Evolutionary conservation across 2,888 invertebrate genomes (phyloP).

Genomic region (Resseliella maxima): DNA sequence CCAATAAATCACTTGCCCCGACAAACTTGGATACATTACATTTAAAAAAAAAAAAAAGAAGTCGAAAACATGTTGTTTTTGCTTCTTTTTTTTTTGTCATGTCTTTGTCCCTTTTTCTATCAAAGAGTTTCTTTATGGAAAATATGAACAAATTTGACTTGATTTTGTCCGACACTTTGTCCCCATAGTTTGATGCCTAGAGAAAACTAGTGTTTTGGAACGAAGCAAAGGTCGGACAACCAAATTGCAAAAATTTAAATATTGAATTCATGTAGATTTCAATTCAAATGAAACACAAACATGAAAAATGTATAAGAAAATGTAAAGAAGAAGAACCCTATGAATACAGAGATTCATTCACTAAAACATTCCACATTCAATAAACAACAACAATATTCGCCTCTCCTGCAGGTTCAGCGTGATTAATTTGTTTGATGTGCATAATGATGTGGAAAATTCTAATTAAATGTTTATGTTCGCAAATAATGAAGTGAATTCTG

Average conservation of each 20-base stretch:
- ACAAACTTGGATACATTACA: neutral
- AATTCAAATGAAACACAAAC: too few relatives aligned
- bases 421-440: conserved; percentile 43
- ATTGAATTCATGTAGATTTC: too few relatives aligned
- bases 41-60: neutral
- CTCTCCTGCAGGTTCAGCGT: neutral
- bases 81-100: neutral
- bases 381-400: neutral
- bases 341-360: neutral
- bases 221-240: neutral
- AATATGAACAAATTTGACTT: neutral
- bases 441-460: conserved; percentile 40
- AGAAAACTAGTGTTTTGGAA: neutral
- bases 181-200: neutral
- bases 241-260: too few relatives aligned
- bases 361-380: neutral
- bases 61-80: neutral
- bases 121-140: conserved; percentile 3
- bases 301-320: too few relatives aligned
- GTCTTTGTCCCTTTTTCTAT: neutral
- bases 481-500: conserved; percentile 41
- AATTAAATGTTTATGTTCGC: conserved; percentile 45
- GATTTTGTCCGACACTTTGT: neutral
- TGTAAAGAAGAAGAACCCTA: too few relatives aligned
- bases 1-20: conserved; percentile 7